These are phyloP conservation scores for Mormyrus hasselquistii DNA, from an alignment of 2,797 vertebrate genomes.

Conservation along the genomic window DNA sequence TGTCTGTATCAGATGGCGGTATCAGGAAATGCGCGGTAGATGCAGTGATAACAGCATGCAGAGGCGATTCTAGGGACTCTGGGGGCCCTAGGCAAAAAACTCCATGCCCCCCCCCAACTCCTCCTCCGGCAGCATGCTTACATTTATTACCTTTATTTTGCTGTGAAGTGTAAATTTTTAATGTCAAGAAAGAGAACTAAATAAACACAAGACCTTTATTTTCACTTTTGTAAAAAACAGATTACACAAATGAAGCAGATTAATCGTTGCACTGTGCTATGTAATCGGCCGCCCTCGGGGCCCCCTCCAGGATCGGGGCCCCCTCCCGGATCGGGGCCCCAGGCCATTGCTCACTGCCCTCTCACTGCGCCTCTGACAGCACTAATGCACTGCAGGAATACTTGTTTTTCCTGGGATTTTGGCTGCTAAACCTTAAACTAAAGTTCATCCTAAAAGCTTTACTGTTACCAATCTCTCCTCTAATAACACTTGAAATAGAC, in stretches of 20 bases:
- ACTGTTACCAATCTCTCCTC: not conserved
- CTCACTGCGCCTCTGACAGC: not conserved
- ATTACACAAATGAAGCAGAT: not conserved
- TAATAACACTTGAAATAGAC: not conserved
- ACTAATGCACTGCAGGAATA: not conserved
- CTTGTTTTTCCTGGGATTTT: not conserved
- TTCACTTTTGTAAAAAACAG: not conserved
- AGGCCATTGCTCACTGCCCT: not conserved
- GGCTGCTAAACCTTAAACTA: not conserved
- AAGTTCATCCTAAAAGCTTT: not conserved
- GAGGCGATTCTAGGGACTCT: not conserved
- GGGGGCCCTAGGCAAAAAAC: not conserved
- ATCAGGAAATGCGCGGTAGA: slow-evolving; percentile 55
- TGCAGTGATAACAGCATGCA: slow-evolving; percentile 55
- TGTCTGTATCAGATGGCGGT: slow-evolving; percentile 67
- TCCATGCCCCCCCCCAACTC: not conserved
- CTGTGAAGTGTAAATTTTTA: not conserved
- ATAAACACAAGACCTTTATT: not conserved
- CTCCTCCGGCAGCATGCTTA: not conserved
- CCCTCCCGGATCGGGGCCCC: not conserved
- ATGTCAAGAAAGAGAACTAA: not conserved
- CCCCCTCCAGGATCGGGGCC: not conserved
- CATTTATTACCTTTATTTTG: not conserved
- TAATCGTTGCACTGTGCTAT: not conserved
- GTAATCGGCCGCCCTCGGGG: not conserved